Evolutionary conservation across 2,113 vertebrate species (phyloP).

Genomic region (Oncorhynchus tshawytscha): DNA sequence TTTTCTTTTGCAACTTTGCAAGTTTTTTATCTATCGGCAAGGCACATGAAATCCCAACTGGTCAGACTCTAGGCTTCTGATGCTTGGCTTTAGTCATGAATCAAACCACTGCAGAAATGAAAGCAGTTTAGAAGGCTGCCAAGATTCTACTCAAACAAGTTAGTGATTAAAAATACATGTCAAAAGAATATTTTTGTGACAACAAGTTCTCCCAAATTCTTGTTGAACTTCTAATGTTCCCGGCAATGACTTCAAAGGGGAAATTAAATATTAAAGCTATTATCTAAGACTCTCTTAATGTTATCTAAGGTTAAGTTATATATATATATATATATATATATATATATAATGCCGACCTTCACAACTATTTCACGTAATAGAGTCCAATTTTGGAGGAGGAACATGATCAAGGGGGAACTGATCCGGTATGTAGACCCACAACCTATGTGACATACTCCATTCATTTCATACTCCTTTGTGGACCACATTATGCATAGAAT

Average conservation of each 20-base stretch:
- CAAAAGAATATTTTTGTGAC: conserved; percentile 57
- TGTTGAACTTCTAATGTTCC: conserved; percentile 64
- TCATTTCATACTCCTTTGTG: background rate
- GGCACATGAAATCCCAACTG: conserved; percentile 70
- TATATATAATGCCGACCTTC: conserved; percentile 15
- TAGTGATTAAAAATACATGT: conserved; percentile 68
- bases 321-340: conserved; percentile 5
- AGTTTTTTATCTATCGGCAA: conserved; percentile 63
- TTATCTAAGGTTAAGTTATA: conserved; percentile 61
- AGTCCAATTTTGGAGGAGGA: background rate
- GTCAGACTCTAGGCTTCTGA: conserved; percentile 52
- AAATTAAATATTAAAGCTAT: conserved; percentile 70
- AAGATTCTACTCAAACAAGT: conserved; percentile 51
- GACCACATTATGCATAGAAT: background rate
- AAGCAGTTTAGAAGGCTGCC: conserved; percentile 48
- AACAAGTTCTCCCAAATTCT: conserved; percentile 63
- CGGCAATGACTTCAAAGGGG: conserved; percentile 59
- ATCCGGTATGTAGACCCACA: background rate
- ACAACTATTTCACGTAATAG: background rate
- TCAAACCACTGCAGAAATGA: conserved; percentile 61
- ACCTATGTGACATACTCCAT: background rate
- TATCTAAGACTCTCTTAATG: conserved; percentile 63
- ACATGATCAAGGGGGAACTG: background rate
- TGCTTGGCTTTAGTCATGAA: conserved; percentile 61
- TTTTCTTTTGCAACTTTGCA: conserved; percentile 61